Evolutionary conservation across 2,797 vertebrate genomes (phyloP).

Genomic region (Phaenicophaeus curvirostris): DNA sequence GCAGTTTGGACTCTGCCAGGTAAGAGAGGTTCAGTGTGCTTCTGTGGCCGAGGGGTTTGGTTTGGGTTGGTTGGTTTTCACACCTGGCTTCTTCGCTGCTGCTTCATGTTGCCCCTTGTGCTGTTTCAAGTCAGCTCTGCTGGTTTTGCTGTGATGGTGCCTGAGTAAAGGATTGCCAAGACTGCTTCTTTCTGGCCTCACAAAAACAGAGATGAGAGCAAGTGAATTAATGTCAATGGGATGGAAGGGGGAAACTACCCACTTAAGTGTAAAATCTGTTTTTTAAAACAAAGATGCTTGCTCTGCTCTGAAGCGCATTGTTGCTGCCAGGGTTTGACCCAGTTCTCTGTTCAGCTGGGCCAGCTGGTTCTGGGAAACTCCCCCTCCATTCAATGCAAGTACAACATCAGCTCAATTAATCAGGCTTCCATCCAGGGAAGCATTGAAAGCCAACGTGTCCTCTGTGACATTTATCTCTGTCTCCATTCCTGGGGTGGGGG

Average conservation of each 20-base stretch:
- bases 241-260: neutral
- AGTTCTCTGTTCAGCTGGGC: neutral
- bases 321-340: neutral
- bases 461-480: slow-evolving; percentile 53
- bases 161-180: neutral
- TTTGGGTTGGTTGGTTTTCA: neutral
- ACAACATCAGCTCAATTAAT: slow-evolving; percentile 3
- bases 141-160: neutral
- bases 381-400: neutral
- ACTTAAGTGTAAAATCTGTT: neutral
- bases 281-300: neutral
- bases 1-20: neutral
- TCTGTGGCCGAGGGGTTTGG: neutral
- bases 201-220: neutral
- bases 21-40: rapidly evolving
- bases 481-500: slow-evolving; percentile 15
- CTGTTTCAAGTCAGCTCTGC: neutral
- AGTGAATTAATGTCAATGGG: neutral
- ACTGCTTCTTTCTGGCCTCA: neutral
- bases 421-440: neutral
- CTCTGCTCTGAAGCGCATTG: neutral
- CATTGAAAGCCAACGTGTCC: slow-evolving; percentile 17
- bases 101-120: neutral
- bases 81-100: neutral
- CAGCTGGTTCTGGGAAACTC: neutral